These are phyloP conservation scores for Varanus komodoensis DNA, from an alignment of 2,113 vertebrate species.

Conservation along the genomic window DNA sequence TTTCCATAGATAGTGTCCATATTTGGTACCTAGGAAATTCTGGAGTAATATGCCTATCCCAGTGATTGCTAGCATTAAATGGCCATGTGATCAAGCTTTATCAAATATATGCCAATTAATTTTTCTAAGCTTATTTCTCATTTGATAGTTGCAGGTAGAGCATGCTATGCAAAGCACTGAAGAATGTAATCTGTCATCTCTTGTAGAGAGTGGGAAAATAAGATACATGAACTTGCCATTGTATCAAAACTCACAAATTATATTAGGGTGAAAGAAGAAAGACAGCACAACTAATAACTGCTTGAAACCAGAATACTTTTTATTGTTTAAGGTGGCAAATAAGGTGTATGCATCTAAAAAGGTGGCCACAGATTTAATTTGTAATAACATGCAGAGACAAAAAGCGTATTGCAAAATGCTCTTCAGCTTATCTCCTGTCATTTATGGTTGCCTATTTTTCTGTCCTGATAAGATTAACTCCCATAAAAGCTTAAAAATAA, in stretches of 20 bases:
- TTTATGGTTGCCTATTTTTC: not conserved
- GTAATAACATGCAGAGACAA: not conserved
- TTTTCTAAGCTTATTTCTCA: slow-evolving; percentile 2
- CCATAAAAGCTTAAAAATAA: not conserved
- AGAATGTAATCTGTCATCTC: not conserved
- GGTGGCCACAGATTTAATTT: not conserved
- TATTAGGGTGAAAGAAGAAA: not conserved
- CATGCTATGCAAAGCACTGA: not conserved
- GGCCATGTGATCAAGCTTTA: not conserved
- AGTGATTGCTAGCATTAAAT: not conserved
- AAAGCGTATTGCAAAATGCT: not conserved
- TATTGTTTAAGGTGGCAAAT: not conserved
- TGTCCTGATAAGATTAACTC: not conserved
- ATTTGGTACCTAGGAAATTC: not conserved
- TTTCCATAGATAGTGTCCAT: not conserved
- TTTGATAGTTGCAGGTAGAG: not conserved
- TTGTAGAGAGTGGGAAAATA: not conserved
- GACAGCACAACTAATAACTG: not conserved
- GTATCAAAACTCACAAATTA: not conserved
- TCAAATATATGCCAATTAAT: not conserved
- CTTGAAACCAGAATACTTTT: not conserved
- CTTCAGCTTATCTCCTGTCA: not conserved
- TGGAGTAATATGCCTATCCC: not conserved
- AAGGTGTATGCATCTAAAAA: not conserved
- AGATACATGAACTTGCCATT: not conserved